These are phyloP conservation scores for Proteles cristata DNA, from an alignment of 2,113 vertebrate species.

Conservation along the genomic window DNA sequence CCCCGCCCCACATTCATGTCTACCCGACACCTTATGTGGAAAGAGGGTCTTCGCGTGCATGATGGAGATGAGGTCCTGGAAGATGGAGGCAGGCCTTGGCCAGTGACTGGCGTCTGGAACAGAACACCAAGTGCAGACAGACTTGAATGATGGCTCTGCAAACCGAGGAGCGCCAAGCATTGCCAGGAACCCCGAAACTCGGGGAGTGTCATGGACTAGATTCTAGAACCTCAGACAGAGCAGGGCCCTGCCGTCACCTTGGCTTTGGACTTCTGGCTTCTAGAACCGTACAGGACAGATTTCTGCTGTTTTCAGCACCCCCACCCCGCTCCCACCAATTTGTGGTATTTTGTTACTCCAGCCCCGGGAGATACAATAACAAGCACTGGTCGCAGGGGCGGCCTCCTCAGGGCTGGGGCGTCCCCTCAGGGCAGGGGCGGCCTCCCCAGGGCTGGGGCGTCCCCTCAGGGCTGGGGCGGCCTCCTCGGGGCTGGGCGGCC, in stretches of 20 bases:
- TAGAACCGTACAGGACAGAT: no score
- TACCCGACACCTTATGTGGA: neutral
- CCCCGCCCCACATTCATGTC: no score
- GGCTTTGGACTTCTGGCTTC: neutral
- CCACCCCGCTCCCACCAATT: rapidly evolving
- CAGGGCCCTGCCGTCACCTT: rapidly evolving
- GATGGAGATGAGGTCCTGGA: neutral
- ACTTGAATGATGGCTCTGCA: neutral
- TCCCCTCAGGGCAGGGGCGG: no score
- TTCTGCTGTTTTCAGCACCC: neutral
- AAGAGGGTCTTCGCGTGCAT: neutral
- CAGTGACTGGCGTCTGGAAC: neutral
- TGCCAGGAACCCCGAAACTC: neutral
- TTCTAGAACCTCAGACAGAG: no score
- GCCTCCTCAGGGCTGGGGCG: no score
- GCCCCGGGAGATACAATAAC: rapidly evolving
- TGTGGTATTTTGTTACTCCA: no score
- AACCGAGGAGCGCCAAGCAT: rapidly evolving
- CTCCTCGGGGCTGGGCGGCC: no score
- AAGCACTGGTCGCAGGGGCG: rapidly evolving
- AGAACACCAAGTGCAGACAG: neutral
- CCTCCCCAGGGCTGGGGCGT: no score
- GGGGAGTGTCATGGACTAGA: no score
- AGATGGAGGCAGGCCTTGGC: neutral
- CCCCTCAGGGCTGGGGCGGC: no score